phyloP scores from a whole-genome alignment of 2,888 invertebrate genomes.

The Hyppa rectilinea region DNA sequence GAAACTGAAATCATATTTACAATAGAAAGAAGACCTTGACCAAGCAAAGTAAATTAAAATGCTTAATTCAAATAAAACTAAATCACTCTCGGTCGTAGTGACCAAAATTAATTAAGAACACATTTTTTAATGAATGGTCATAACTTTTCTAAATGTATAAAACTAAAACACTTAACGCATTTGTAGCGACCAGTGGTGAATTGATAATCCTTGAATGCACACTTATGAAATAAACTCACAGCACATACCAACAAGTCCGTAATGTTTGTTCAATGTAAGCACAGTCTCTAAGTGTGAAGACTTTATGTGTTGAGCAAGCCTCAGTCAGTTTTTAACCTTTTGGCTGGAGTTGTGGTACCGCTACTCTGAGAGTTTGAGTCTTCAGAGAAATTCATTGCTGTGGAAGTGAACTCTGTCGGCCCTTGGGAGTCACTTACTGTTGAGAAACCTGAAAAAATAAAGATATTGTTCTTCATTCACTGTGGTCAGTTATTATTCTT shows the following conservation, averaged over 20 bases:
- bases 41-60: constrained; percentile 37
- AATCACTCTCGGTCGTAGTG: constrained; percentile 39
- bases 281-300: constrained; percentile 56
- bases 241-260: constrained; percentile 50
- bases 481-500: not conserved
- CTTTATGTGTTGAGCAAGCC: constrained; percentile 55
- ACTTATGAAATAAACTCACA: constrained; percentile 59
- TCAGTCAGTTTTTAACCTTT: constrained; percentile 95
- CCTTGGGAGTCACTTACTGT: constrained; percentile 97
- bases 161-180: constrained; percentile 48
- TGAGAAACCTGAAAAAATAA: constrained; percentile 93
- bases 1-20: constrained; percentile 67
- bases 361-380: constrained; percentile 97
- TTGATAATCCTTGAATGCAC: constrained; percentile 53
- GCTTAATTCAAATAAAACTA: constrained; percentile 53
- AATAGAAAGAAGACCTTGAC: constrained; percentile 53
- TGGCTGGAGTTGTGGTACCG: constrained; percentile 93
- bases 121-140: constrained; percentile 42
- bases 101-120: constrained; percentile 50
- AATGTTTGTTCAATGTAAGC: constrained; percentile 55
- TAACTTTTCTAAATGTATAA: constrained; percentile 32
- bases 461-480: not conserved
- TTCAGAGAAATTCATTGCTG: constrained; percentile 96
- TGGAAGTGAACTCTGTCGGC: constrained; percentile 96
- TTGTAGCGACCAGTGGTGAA: constrained; percentile 45